phyloP scores from a whole-genome alignment of 2,113 vertebrate genomes.

The Gasterosteus aculeatus region DNA sequence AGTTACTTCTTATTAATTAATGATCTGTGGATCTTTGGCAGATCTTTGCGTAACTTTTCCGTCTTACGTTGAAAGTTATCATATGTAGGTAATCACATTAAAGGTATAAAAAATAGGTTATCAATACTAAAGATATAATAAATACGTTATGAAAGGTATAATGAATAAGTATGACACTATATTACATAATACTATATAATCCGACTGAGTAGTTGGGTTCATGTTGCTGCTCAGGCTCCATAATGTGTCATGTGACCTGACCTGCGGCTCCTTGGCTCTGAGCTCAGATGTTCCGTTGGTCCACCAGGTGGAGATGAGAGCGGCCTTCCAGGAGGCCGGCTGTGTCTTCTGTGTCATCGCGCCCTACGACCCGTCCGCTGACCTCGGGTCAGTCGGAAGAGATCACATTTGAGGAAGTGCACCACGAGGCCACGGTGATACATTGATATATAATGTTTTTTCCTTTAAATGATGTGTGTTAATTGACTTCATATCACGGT shows the following conservation, averaged over 20 bases:
- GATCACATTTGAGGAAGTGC: background rate
- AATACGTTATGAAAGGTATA: background rate
- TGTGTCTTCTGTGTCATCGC: constrained; percentile 84
- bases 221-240: too few relatives aligned
- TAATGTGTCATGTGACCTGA: too few relatives aligned
- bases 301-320: constrained; percentile 83
- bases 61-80: too few relatives aligned
- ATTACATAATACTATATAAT: background rate
- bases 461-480: too few relatives aligned
- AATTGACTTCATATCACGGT: too few relatives aligned
- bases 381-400: background rate
- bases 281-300: background rate
- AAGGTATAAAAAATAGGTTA: too few relatives aligned
- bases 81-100: too few relatives aligned
- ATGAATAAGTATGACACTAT: background rate
- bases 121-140: background rate
- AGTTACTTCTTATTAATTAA: too few relatives aligned
- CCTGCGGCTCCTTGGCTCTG: background rate
- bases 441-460: background rate
- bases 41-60: too few relatives aligned
- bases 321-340: constrained; percentile 84
- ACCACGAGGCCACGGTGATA: too few relatives aligned
- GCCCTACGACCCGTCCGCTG: constrained; percentile 74
- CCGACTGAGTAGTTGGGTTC: too few relatives aligned
- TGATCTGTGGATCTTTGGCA: too few relatives aligned